These are phyloP conservation scores for Spinus olivaceus DNA, from an alignment of 2,797 vertebrate genomes.

Conservation along the genomic window DNA sequence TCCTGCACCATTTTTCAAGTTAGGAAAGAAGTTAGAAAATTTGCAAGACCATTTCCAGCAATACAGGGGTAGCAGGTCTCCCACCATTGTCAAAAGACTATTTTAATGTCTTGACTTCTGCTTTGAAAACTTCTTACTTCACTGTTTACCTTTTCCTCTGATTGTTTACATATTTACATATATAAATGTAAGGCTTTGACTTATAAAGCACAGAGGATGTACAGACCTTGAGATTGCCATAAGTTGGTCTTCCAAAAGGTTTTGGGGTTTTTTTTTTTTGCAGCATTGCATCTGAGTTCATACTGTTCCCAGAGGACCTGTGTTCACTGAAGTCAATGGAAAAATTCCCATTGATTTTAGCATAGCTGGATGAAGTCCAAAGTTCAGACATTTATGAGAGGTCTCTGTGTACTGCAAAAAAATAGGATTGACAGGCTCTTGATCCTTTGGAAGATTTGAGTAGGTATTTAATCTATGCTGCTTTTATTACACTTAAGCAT, in stretches of 20 bases:
- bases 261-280: neutral
- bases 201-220: neutral
- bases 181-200: neutral
- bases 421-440: neutral
- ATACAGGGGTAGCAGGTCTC: neutral
- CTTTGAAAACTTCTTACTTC: neutral
- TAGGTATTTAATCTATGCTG: neutral
- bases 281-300: slow-evolving; percentile 1
- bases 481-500: neutral
- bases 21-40: slow-evolving; percentile 32
- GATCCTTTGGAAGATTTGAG: neutral
- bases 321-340: slow-evolving; percentile 12
- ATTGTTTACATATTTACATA: neutral
- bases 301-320: slow-evolving; percentile 3
- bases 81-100: neutral
- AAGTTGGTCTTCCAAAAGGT: neutral
- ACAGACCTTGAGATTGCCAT: neutral
- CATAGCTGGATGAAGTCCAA: slow-evolving; percentile 5
- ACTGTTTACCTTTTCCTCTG: neutral
- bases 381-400: slow-evolving; percentile 6
- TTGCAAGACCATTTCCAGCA: slow-evolving; percentile 5
- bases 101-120: neutral
- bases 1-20: slow-evolving; percentile 57
- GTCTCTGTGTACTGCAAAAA: neutral
- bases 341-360: slow-evolving; percentile 45